phyloP scores from a whole-genome alignment of 1,140 invertebrate species.

The Zaprionus tsacasi region DNA sequence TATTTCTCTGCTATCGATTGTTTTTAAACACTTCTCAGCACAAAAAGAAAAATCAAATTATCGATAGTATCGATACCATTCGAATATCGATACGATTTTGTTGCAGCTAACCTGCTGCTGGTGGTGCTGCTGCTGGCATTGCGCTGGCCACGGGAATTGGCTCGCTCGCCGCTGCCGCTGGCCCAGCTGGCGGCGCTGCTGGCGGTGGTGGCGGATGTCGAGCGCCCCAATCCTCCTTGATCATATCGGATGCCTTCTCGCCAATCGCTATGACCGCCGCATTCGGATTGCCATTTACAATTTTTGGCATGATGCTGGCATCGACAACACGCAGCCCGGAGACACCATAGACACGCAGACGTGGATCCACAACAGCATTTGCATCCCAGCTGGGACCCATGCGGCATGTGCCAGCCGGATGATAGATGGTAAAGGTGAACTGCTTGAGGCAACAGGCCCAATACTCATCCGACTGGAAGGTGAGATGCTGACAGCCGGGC shows the following conservation, averaged over 20 bases:
- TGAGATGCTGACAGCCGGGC: conserved; percentile 90
- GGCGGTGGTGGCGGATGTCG: conserved; percentile 12
- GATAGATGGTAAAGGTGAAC: conserved; percentile 94
- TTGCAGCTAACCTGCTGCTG: conserved; percentile 1
- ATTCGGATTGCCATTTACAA: conserved; percentile 93
- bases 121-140: not conserved
- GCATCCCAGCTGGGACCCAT: conserved; percentile 92
- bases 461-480: conserved; percentile 92
- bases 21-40: too few species aligned
- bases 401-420: conserved; percentile 93
- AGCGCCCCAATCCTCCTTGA: conserved; percentile 89
- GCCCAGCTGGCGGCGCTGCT: not conserved
- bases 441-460: conserved; percentile 92
- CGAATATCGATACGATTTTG: too few species aligned
- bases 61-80: too few species aligned
- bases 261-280: conserved; percentile 89
- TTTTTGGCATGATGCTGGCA: conserved; percentile 92
- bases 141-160: not conserved
- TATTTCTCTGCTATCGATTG: too few species aligned
- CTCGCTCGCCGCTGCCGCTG: not conserved
- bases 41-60: too few species aligned
- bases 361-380: conserved; percentile 92
- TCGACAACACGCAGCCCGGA: conserved; percentile 90
- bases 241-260: conserved; percentile 92
- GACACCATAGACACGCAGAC: conserved; percentile 90